Base-by-base conservation (phyloP, 2,888 invertebrate species). In the Acleris sparsana region DNA sequence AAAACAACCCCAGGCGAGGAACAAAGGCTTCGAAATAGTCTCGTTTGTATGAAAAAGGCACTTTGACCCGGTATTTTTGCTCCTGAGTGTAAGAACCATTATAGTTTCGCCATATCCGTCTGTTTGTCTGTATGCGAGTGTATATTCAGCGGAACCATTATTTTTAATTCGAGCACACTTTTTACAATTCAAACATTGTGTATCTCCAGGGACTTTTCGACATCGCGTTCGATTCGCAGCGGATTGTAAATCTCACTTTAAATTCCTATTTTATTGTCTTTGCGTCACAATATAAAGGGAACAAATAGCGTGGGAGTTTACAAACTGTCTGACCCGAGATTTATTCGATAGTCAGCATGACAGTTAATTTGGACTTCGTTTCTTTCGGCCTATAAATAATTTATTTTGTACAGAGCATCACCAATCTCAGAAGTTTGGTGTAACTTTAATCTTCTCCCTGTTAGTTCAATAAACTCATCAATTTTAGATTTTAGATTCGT, bases 301-400 rank as follows among this genome's bases (percentile, higher is more conserved):
- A 17, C 53, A 33, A 48, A 59, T 33, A 59, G 59, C 44, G 48
- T 20, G 63, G 43, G 49, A 25, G 51, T 22, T 48, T 64, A 33
- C 44, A n/a, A 43, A 33, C 63, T n/a, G 51, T 58, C 52, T 58
- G 53, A 64, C 53, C 59, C 59, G 46, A 33, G 53, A 43, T 64
- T 64, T 64, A 64, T 59, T 53, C 46, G 48, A 48, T 53, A 49
- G 58, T 58, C 49, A 53, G 58, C 59, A 57, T 53, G 53, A 53
- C 64, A 53, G 48, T 53, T 52, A 29, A 20, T 46, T 44, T 29
- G 29, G 9, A 57, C 16, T n/a, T 25, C 13, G 3, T 57, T 33
- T 6, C 20, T 22, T 55, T 55, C 55, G 55, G 7, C n/a, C 16
- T 43, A 55, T 55, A 17, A 55, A 46, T 17, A n/a, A 16, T 46